Percentiles rank a stretch among this genome's conserved stretches.
phyloP scores from a whole-genome alignment of 2,888 invertebrate genomes.

The Notodonta ziczac region DNA sequence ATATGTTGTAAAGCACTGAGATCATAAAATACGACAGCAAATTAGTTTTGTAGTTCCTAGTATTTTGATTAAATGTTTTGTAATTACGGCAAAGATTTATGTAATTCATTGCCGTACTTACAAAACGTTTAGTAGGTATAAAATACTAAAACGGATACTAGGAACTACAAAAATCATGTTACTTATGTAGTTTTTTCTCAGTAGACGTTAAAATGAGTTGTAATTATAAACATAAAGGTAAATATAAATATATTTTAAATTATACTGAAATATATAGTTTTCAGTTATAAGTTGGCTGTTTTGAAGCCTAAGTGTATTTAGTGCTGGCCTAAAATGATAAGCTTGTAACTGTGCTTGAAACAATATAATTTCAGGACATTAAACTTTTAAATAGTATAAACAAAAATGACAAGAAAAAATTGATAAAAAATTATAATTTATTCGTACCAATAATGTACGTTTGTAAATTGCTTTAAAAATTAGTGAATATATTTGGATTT shows the following conservation, averaged over 20 bases:
- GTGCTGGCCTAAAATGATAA: constrained; percentile 23
- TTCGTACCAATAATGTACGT: constrained; percentile 47
- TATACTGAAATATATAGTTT: not conserved
- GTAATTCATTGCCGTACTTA: too few species aligned
- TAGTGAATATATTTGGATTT: constrained; percentile 46
- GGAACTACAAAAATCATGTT: too few species aligned
- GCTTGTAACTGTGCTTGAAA: constrained; percentile 1
- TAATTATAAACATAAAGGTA: not conserved
- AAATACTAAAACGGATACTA: too few species aligned
- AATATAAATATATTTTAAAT: constrained; percentile 10
- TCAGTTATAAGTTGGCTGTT: not conserved
- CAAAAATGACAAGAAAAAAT: constrained; percentile 24
- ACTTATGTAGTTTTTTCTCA: too few species aligned
- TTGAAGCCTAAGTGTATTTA: constrained; percentile 14
- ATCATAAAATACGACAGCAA: too few species aligned
- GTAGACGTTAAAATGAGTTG: not conserved
- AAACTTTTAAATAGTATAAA: constrained; percentile 22
- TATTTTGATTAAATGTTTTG: too few species aligned
- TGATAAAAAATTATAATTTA: not conserved
- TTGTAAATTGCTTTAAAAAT: constrained; percentile 61
- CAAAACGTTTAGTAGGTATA: too few species aligned
- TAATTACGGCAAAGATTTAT: too few species aligned
- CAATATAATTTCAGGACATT: constrained; percentile 16
- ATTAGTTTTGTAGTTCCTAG: too few species aligned
- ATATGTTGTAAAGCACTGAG: not conserved